A percentile compares a stretch with the other conserved stretches of the same genome.
Evolutionary conservation across 2,113 vertebrate species (phyloP).

Genomic region (Cynopterus brachyotis): DNA sequence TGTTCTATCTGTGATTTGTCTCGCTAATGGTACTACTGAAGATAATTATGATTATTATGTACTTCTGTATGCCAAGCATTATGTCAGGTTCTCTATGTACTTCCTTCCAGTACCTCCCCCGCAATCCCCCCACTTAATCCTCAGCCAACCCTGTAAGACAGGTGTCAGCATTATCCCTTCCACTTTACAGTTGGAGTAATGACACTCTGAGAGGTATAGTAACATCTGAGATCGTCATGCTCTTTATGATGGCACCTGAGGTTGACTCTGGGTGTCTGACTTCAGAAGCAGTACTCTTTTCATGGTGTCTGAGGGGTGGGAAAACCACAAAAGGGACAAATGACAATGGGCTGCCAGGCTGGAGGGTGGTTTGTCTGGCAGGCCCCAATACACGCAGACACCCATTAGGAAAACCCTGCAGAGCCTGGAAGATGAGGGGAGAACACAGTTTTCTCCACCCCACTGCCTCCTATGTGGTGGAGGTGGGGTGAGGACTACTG

Average conservation of each 20-base stretch:
- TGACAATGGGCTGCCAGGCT: not conserved
- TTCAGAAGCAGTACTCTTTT: not conserved
- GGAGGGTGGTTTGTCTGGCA: not conserved
- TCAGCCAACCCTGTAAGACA: not conserved
- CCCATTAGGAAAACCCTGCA: not conserved
- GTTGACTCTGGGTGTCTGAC: not conserved
- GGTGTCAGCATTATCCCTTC: not conserved
- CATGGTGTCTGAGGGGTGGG: not conserved
- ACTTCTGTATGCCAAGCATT: constrained; percentile 26
- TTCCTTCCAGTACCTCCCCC: not conserved
- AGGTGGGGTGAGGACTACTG: not conserved
- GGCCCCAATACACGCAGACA: not conserved
- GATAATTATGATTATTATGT: not conserved
- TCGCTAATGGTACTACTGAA: not conserved
- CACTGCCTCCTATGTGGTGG: not conserved
- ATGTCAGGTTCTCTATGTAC: not conserved
- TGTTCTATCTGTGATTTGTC: not conserved
- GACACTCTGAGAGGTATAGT: not conserved
- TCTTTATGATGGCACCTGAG: not conserved
- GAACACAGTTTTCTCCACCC: not conserved
- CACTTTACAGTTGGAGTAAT: not conserved
- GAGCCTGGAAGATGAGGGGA: not conserved
- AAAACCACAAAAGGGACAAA: not conserved
- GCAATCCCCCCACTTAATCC: not conserved
- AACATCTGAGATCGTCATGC: not conserved